Conservation (phyloP, 2,797 vertebrate species). For the Liasis olivaceus region DNA sequence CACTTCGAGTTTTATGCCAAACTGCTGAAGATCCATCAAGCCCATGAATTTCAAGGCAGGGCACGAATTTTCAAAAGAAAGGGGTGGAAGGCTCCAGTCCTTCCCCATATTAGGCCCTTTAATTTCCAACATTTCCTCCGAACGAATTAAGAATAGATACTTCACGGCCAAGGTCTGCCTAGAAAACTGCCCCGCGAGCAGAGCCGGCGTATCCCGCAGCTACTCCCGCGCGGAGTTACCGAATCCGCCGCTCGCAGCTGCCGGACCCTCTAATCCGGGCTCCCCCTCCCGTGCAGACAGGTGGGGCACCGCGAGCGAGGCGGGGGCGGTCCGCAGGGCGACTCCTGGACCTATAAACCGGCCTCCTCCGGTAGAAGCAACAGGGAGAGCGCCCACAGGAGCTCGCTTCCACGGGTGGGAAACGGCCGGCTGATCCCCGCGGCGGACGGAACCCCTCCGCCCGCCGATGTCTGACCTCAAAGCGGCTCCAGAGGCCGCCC, state of each 20-base stretch:
- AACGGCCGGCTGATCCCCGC: background rate
- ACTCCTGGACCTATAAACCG: constrained; percentile 59
- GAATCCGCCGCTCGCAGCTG: constrained; percentile 58
- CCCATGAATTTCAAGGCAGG: background rate
- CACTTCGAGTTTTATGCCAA: background rate
- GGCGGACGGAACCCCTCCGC: background rate
- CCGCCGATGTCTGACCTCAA: constrained; percentile 57
- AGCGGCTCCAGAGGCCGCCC: constrained; percentile 64
- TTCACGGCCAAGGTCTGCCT: background rate
- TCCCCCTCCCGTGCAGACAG: constrained; percentile 57
- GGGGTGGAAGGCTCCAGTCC: background rate
- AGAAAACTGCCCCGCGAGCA: background rate
- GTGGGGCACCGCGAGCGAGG: constrained; percentile 66
- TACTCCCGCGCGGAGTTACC: constrained; percentile 38
- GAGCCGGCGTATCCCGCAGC: background rate
- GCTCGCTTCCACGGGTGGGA: background rate
- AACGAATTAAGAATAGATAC: background rate
- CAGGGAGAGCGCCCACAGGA: background rate
- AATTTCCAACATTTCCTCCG: background rate
- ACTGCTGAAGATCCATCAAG: background rate
- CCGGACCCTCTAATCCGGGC: constrained; percentile 64
- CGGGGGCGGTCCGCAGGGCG: constrained; percentile 35
- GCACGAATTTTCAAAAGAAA: background rate
- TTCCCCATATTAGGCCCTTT: background rate
- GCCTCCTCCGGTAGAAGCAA: background rate